Evolutionary conservation across 1,140 invertebrate genomes (phyloP), one percentile per base, ranked within the genome.

Genomic region (Tribolium madens): DNA sequence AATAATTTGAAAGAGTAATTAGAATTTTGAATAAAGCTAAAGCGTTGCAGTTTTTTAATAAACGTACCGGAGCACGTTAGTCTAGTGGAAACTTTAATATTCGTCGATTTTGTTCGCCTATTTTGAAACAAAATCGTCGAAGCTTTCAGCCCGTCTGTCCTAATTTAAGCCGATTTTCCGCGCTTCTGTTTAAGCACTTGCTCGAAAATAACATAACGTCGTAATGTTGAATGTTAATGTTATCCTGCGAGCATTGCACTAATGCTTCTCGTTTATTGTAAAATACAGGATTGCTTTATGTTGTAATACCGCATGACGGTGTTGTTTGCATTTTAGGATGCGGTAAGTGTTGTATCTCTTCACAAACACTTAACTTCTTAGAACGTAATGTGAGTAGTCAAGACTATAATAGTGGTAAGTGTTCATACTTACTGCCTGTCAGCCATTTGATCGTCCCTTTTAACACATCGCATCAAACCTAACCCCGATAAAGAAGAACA

Each of bases 321-420:
- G 78, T 83, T 82, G 82, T 84, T 84, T 84, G 81, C 78, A 81
- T 86, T 86, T 81, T 86, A 87, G 86, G 86, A 87, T 82, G 85
- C 85, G 86, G 86, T 87, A 87, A 87, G 86, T 87, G 85, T 83
- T 76, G 72, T 76, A 36, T 74, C 74, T 82, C 48, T 76, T 81
- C 79, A 79, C 81, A 80, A 75, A 81, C 75, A 78, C 80, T 82
- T 74, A 79, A 80, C 73, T 76, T 72, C 74, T 76, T 64, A 82
- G 76, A 64, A 64, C 53, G 53, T 60, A 60, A 64, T 50, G 70
- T 72, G 70, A 72, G 70, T 72, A 72, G 15, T 36, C 42, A 71
- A 78, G 47, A 79, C 74, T 68, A 73, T 15, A 64, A 64, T 70
- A 60, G 76, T 79, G 81, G 81, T 81, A 79, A 81, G 81, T 81